Conservation (phyloP, 2,888 invertebrate genomes). For the Yponomeuta malinellus region DNA sequence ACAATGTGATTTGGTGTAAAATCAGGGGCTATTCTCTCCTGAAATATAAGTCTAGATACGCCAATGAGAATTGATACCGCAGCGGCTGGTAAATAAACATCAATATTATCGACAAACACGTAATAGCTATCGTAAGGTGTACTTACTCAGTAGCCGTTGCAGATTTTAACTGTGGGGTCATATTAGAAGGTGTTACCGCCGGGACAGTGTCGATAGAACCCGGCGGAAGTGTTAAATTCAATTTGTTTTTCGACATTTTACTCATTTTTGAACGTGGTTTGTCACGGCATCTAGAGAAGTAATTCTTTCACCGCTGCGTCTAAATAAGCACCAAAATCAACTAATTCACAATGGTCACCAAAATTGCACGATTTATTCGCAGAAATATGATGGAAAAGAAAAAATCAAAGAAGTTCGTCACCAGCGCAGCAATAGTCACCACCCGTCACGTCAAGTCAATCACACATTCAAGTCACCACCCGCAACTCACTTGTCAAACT, state of each 20-base stretch:
- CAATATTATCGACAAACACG: background rate
- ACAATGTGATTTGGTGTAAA: too few species aligned
- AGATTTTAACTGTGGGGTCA: constrained; percentile 76
- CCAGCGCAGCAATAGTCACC: background rate
- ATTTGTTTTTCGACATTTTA: constrained; percentile 93
- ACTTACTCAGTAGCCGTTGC: constrained; percentile 75
- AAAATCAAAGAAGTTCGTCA: background rate
- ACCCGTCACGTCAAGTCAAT: too few species aligned
- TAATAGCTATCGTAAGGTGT: background rate
- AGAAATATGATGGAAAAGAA: background rate
- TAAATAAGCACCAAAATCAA: background rate
- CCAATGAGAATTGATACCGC: background rate
- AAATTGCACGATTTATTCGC: background rate
- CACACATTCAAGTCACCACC: background rate
- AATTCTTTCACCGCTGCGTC: background rate
- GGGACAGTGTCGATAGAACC: constrained; percentile 88
- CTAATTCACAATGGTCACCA: background rate
- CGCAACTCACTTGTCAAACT: background rate
- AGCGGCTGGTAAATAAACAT: background rate
- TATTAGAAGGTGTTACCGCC: constrained; percentile 74
- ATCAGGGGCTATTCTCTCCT: background rate
- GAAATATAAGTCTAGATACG: background rate
- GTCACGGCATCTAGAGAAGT: constrained; percentile 34
- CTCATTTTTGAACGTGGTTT: constrained; percentile 52
- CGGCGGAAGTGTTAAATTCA: constrained; percentile 92